These are phyloP conservation scores for Eufriesea mexicana DNA, from an alignment of 1,140 invertebrate genomes.

Conservation along the genomic window DNA sequence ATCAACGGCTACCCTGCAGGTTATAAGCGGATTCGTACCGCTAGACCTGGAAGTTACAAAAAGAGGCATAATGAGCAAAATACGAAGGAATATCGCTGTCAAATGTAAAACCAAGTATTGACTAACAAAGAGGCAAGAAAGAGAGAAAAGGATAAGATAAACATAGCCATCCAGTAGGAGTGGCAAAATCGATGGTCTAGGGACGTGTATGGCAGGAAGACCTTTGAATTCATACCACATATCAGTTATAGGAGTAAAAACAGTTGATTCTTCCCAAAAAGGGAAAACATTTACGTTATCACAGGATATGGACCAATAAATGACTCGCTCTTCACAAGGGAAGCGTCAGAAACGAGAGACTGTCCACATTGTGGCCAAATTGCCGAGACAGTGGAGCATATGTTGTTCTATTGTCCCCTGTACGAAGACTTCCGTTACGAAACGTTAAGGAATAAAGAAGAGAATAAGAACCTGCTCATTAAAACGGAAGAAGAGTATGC, in stretches of 20 bases:
- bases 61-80: too few species aligned
- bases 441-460: not conserved
- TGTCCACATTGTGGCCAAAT: not conserved
- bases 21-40: too few species aligned
- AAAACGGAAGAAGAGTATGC: not conserved
- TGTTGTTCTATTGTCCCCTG: not conserved
- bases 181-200: too few species aligned
- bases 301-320: not conserved
- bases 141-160: too few species aligned
- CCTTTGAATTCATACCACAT: not conserved
- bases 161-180: too few species aligned
- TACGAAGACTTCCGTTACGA: too few species aligned
- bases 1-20: too few species aligned
- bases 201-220: too few species aligned
- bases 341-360: not conserved
- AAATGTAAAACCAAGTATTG: too few species aligned
- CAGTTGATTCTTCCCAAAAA: not conserved
- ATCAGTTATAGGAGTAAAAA: not conserved
- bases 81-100: too few species aligned
- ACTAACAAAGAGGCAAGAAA: too few species aligned
- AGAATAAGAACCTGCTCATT: not conserved
- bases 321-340: not conserved
- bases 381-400: not conserved
- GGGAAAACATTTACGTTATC: not conserved
- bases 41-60: too few species aligned